Base-by-base conservation (phyloP, 2,797 vertebrate genomes). In the Myotis myotis region DNA sequence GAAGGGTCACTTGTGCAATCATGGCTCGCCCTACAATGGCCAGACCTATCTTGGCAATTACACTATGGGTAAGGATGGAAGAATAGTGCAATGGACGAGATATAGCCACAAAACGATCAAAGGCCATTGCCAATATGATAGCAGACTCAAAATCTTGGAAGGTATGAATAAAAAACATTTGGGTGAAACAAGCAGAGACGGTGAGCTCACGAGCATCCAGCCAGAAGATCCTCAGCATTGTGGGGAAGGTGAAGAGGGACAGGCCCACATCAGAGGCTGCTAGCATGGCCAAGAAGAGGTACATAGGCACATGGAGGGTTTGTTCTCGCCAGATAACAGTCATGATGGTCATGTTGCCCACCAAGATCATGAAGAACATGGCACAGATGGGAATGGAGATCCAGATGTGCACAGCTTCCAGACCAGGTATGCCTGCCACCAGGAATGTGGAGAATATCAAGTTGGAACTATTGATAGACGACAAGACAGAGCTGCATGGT, bases 31-130 rank as follows among this genome's bases (percentile, higher is more conserved):
- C 23, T 38, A 80, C 38, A 75, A 95, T 96, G 8, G 76, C 87
- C 79, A 97, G 30, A 16, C 57, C 75, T 51, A 96, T 94, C 38
- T 72, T 96, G n/a, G n/a, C 30, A 49, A 95, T 93, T 8, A 94
- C 53, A 6, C 30, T 36, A n/a, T 49, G 89, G 44, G 94, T 97
- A 19, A 97, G 89, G 23, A 96, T 94, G 49, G 89, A 96, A 4
- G 66, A 66, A 94, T 98, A 98, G 38, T 74, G 96, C 79, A 98
- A 75, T 17, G 98, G 97, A 64, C 70, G 91, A 88, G 98, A 98
- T 8, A 94, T 96, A 44, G 66, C 78, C 13, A 92, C 7, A 70
- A 92, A 96, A 71, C 17, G 10, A 36, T 95, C 93, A 66, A 96
- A 87, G 28, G 93, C 86, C 96, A 92, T 96, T 23, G 76, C 86